Conservation (phyloP, 2,113 vertebrate genomes). For the Tachycineta bicolor region DNA sequence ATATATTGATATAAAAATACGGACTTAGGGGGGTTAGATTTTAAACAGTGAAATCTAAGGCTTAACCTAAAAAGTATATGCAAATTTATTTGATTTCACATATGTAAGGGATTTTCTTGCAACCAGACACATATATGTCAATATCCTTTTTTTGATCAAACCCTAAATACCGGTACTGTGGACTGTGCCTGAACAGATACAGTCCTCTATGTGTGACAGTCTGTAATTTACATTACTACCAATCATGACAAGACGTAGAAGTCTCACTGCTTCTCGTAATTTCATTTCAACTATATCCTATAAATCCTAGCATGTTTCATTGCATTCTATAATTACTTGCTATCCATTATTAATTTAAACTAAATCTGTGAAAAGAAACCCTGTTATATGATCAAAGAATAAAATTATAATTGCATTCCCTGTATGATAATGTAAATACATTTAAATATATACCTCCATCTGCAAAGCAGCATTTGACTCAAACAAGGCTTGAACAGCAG, state of each 20-base stretch:
- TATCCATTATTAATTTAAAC: slow-evolving; percentile 21
- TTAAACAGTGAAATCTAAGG: not conserved
- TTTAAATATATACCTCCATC: slow-evolving; percentile 83
- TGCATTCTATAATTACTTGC: not conserved
- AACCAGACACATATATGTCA: not conserved
- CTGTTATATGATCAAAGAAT: not conserved
- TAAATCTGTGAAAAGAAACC: slow-evolving; percentile 22
- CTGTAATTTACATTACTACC: not conserved
- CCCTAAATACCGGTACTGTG: not conserved
- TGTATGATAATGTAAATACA: slow-evolving; percentile 28
- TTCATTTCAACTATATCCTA: not conserved
- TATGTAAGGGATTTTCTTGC: not conserved
- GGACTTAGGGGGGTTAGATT: not conserved
- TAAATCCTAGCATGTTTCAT: slow-evolving; percentile 13
- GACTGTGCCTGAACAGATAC: not conserved
- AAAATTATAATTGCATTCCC: slow-evolving; percentile 1
- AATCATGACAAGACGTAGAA: not conserved
- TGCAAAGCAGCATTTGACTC: slow-evolving; percentile 78
- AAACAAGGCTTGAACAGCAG: slow-evolving; percentile 79
- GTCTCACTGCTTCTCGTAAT: not conserved
- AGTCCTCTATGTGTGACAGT: not conserved
- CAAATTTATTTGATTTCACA: not conserved
- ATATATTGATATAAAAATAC: not conserved
- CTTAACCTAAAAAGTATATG: not conserved
- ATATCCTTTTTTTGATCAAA: not conserved